phyloP scores from a whole-genome alignment of 2,113 vertebrate species.

The Cnemophilus loriae region DNA sequence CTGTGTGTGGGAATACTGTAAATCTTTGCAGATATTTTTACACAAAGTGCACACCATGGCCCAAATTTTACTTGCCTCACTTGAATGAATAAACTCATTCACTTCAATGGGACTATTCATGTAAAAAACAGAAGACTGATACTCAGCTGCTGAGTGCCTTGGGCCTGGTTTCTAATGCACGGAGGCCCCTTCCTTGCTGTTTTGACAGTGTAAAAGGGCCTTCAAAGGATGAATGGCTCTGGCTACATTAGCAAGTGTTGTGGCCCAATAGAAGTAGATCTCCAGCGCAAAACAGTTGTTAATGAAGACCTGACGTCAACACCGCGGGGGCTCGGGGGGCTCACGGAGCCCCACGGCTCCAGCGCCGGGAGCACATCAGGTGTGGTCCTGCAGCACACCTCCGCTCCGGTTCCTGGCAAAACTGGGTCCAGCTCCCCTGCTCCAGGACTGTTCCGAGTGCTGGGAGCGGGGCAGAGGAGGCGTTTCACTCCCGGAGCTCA shows the following conservation, averaged over 20 bases:
- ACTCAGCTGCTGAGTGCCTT: conserved; percentile 38
- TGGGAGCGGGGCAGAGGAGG: not conserved
- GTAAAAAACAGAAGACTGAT: conserved; percentile 58
- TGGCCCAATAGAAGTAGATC: conserved; percentile 52
- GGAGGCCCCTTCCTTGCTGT: conserved; percentile 42
- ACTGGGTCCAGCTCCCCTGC: not conserved
- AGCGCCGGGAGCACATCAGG: not conserved
- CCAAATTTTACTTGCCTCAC: conserved; percentile 63
- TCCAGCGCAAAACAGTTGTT: conserved; percentile 9
- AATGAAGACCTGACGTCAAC: conserved; percentile 45
- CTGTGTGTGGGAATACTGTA: conserved; percentile 62
- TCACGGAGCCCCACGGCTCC: not conserved
- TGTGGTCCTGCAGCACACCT: conserved; percentile 17
- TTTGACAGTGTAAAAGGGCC: conserved; percentile 49
- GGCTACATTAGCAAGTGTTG: conserved; percentile 59
- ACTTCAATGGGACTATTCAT: conserved; percentile 65
- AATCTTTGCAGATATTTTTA: conserved; percentile 64
- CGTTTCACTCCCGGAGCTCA: not conserved
- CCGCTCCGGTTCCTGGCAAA: not conserved
- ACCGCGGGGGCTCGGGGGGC: not conserved
- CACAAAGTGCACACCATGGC: conserved; percentile 59
- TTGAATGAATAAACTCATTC: conserved; percentile 64
- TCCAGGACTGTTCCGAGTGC: not conserved
- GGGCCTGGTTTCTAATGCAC: conserved; percentile 45
- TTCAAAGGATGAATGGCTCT: conserved; percentile 54